Evolutionary conservation across 2,797 vertebrate species (phyloP), one percentile per base, ranked within the genome.

Genomic region (Pangasius mekongensis): DNA sequence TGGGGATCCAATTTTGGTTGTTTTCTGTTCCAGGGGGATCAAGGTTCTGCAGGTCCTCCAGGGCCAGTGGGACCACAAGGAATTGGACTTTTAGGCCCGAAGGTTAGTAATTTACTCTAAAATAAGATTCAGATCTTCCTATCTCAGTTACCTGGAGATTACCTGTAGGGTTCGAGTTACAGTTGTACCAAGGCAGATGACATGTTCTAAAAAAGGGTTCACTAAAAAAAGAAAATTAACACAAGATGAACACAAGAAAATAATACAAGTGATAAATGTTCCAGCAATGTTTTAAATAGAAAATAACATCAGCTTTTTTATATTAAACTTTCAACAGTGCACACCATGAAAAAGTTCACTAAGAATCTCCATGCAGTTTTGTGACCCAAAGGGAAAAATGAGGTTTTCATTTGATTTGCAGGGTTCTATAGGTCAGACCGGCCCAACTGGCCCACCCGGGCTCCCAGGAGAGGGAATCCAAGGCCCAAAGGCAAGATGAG

Each of bases 401-500:
- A 5, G 22, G 2, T 73, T 56, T 73, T 77, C 77, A 1, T 60
- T 47, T 52, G 52, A 27, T 93, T 27, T 89, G 43, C 16, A 99
- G 97, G 97, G 98, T 81, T 88, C 92, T n/a, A 88, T 84, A 30
- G 98, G 98, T 62, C 94, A 87, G 83, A 73, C 91, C 0, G 97
- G 97, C 20, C 89, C 92, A 64, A 92, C 93, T 30, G 97, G 97
- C 56, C 92, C 91, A 6, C 94, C 92, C 27, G 97, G 97, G 0
- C 83, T 87, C 74, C 89, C 95, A 67, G 97, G 97, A 52, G 93
- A 96, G 39, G 96, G 96, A 84, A 94, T 96, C 91, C 97, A 97
- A 94, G 97, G 98, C 93, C 94, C 92, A 89, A 99, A 98, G 96
- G 97, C 98, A 95, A 94, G 67, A 67, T 54, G 0, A 0, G n/a